Base-by-base conservation (phyloP, 1,140 invertebrate genomes). In the Drosophila pallidifrons region DNA sequence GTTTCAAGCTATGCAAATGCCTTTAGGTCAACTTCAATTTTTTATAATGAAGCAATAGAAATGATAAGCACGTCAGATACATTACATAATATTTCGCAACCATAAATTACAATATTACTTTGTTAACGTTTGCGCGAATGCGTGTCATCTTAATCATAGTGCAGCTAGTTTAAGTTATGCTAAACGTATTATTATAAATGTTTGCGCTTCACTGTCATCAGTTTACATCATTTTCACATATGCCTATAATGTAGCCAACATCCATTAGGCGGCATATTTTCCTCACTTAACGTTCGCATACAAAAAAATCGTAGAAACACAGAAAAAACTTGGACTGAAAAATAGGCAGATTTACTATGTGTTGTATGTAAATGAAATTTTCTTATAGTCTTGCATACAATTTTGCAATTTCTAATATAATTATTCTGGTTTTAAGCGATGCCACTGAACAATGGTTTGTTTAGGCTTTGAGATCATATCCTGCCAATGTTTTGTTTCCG, bases 391-490 rank as follows among this genome's bases (percentile, higher is more conserved):
- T 20, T 57, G 1, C 11, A 20, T 11, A 41, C 41, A 8, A 41
- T 20, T 38, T 41, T 41, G 3, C 67, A 43, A 68, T 41, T 52
- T 41, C 46, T 38, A 10, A 10, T 43, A 65, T 41, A 59, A 25
- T 95, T 97, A 97, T 83, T 97, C 96, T 2, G 96, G 96, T 92
- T 97, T 97, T 79, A 97, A 94, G 81, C 96, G 95, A 92, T 99
- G 98, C 97, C 97, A 98, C 82, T 98, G 97, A 5, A 98, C 96
- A 69, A 98, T 97, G 63, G 96, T 98, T 93, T 98, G 97, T 69
- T 97, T 94, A 1, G 98, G 98, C 91, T 98, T 99, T 38, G 97
- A 98, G 68, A 99, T 98, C 98, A 99, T 99, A 90, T 99, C 98
- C 86, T 98, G 97, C 97, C 97, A 98, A 90, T 98, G 97, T 92